Conservation (phyloP, 1,140 invertebrate genomes). For the Eulimnadia texana region DNA sequence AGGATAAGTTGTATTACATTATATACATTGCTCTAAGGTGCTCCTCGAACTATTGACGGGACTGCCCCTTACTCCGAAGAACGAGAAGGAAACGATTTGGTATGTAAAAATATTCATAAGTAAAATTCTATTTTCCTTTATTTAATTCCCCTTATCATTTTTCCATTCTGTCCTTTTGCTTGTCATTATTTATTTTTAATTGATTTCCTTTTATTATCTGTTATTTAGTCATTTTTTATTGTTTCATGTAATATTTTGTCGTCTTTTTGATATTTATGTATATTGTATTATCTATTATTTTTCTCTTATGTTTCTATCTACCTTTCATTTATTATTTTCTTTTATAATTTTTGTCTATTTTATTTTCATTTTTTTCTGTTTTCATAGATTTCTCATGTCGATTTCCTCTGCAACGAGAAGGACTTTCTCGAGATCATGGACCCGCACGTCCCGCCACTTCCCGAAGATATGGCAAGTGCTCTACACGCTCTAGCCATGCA, state of each 20-base stretch:
- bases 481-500: slow-evolving; percentile 23
- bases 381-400: slow-evolving; percentile 23
- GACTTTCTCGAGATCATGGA: slow-evolving; percentile 24
- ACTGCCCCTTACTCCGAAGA: slow-evolving; percentile 41
- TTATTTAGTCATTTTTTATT: too few relatives aligned
- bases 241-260: too few relatives aligned
- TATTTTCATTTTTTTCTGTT: background rate
- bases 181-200: too few relatives aligned
- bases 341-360: too few relatives aligned
- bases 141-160: too few relatives aligned
- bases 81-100: slow-evolving; percentile 36
- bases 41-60: slow-evolving; percentile 52
- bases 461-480: slow-evolving; percentile 20
- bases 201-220: too few relatives aligned
- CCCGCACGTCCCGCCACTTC: slow-evolving; percentile 20
- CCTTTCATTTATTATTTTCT: too few relatives aligned
- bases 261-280: too few relatives aligned
- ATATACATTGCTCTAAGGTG: slow-evolving; percentile 30
- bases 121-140: too few relatives aligned
- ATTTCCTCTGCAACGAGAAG: slow-evolving; percentile 23
- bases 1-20: too few relatives aligned
- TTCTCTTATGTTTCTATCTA: background rate
- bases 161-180: too few relatives aligned
- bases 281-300: too few relatives aligned
- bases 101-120: slow-evolving; percentile 25